Conservation (phyloP, 2,113 vertebrate genomes). For the Helogale parvula region DNA sequence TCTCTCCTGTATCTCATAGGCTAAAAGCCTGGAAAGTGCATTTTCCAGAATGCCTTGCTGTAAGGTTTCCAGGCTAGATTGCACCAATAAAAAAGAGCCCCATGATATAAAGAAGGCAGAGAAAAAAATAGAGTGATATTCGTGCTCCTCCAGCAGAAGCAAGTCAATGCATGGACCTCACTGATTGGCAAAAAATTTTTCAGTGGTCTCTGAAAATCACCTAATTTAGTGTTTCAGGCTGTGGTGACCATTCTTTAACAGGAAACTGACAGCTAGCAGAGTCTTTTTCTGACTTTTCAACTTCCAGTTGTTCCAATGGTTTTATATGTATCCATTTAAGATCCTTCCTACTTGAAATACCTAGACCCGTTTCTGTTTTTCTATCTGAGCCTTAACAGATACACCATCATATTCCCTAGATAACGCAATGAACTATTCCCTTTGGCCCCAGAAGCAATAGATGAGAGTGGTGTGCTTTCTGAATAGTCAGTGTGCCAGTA, state of each 20-base stretch:
- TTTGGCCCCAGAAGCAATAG: not conserved
- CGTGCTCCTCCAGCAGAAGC: not conserved
- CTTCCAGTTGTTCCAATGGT: not conserved
- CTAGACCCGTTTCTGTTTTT: not conserved
- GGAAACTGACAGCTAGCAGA: not conserved
- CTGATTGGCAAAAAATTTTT: not conserved
- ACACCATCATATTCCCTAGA: not conserved
- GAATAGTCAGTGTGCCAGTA: not conserved
- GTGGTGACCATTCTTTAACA: not conserved
- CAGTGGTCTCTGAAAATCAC: not conserved
- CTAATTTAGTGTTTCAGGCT: not conserved
- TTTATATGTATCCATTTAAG: not conserved
- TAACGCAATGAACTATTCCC: not conserved
- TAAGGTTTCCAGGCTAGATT: not conserved
- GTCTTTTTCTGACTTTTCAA: not conserved
- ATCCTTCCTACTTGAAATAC: not conserved
- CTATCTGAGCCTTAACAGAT: not conserved
- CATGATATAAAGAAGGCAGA: not conserved
- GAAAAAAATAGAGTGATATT: not conserved
- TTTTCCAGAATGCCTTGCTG: constrained; percentile 17
- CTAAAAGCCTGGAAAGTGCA: not conserved
- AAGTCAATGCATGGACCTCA: not conserved
- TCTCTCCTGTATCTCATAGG: not conserved
- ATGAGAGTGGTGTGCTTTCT: not conserved
- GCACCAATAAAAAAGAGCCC: not conserved